Percentiles rank a stretch among this genome's conserved stretches.
These are phyloP conservation scores for Vanessa atalanta DNA, from an alignment of 1,140 invertebrate species.

Conservation along the genomic window DNA sequence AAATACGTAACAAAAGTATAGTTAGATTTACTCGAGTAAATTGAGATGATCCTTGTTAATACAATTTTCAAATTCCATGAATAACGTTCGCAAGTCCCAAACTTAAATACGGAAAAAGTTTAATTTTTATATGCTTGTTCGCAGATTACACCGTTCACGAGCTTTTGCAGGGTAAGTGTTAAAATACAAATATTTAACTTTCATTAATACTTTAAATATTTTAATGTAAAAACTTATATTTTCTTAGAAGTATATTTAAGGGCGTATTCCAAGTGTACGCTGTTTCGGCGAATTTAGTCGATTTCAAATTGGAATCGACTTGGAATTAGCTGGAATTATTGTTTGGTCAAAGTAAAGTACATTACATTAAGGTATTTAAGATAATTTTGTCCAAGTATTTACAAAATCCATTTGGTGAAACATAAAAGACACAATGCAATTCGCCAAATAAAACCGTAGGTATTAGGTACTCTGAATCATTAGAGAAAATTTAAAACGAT, in stretches of 20 bases:
- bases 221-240: not conserved
- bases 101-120: constrained; percentile 24
- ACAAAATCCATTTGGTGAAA: no score
- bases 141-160: constrained; percentile 91
- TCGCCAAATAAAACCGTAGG: no score
- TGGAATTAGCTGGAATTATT: no score
- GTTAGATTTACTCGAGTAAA: not conserved
- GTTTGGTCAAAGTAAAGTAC: no score
- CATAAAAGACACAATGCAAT: no score
- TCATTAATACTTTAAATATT: not conserved
- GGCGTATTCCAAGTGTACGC: no score
- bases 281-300: no score
- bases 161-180: constrained; percentile 91
- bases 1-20: not conserved
- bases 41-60: constrained; percentile 5
- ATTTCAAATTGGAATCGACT: no score
- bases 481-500: no score
- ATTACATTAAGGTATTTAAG: no score
- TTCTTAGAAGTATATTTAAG: not conserved
- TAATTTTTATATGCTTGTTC: constrained; percentile 65
- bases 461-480: no score
- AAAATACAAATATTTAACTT: constrained; percentile 22
- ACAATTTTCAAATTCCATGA: not conserved
- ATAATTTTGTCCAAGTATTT: no score
- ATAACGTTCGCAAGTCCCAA: constrained; percentile 15